phyloP scores from a whole-genome alignment of 2,888 invertebrate species.

The Parnassius apollo region DNA sequence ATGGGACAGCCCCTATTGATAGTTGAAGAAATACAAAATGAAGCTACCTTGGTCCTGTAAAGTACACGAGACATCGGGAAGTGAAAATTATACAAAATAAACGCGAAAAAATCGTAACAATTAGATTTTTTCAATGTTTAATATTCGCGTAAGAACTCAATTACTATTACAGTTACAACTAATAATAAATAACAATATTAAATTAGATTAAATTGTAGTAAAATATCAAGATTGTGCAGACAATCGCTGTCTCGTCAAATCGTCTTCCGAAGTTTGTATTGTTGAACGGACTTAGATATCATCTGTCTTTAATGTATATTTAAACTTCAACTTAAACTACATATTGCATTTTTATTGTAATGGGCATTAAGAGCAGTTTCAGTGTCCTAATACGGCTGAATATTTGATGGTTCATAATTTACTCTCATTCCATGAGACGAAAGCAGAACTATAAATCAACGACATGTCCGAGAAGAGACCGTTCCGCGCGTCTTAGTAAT shows the following conservation, averaged over 20 bases:
- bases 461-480: conserved; percentile 67
- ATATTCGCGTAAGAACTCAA: too few relatives aligned
- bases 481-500: conserved; percentile 73
- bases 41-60: too few relatives aligned
- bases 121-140: too few relatives aligned
- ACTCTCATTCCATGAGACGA: conserved; percentile 59
- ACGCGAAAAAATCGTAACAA: too few relatives aligned
- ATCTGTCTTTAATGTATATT: conserved; percentile 40
- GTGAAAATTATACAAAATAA: too few relatives aligned
- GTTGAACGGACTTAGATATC: conserved; percentile 47
- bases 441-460: conserved; percentile 77
- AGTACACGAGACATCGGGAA: too few relatives aligned
- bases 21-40: too few relatives aligned
- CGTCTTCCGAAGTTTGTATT: conserved; percentile 52
- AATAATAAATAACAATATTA: neutral
- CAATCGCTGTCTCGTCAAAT: conserved; percentile 44
- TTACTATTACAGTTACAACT: too few relatives aligned
- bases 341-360: conserved; percentile 76
- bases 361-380: conserved; percentile 67
- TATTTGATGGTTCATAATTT: conserved; percentile 78
- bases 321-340: conserved; percentile 63
- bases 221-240: conserved; percentile 39
- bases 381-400: conserved; percentile 68
- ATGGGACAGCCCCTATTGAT: too few relatives aligned
- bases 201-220: conserved; percentile 6